phyloP scores from a whole-genome alignment of 2,113 vertebrate species.

The Microcebus murinus region DNA sequence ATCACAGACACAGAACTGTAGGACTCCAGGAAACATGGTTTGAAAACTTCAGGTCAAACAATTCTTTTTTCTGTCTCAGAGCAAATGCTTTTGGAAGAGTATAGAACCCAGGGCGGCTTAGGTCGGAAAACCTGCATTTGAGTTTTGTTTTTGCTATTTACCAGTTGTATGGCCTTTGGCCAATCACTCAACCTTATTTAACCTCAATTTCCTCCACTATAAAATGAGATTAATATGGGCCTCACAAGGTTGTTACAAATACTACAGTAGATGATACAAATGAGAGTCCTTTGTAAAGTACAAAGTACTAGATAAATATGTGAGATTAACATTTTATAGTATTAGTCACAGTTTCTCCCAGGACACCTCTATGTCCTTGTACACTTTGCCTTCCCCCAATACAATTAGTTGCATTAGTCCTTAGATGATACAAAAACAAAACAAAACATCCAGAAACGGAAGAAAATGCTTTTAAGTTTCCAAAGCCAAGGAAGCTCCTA shows the following conservation, averaged over 20 bases:
- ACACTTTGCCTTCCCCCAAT: neutral
- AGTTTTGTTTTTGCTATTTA: neutral
- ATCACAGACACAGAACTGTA: neutral
- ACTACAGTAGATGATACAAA: neutral
- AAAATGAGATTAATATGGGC: neutral
- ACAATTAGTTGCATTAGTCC: neutral
- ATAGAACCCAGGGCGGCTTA: neutral
- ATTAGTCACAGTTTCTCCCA: neutral
- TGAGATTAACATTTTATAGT: neutral
- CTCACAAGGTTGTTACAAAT: neutral
- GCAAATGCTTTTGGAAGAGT: neutral
- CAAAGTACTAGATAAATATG: neutral
- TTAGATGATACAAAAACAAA: neutral
- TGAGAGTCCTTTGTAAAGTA: neutral
- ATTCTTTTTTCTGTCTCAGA: neutral
- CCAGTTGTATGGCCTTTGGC: neutral
- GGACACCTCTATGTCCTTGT: neutral
- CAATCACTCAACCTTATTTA: neutral
- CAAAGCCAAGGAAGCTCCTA: neutral
- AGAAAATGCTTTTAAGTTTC: neutral
- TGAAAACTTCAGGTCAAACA: neutral
- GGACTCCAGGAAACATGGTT: neutral
- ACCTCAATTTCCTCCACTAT: neutral
- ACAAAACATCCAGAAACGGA: neutral
- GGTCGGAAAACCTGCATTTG: neutral